phyloP scores from a whole-genome alignment of 2,113 vertebrate genomes.

The Megaptera novaeangliae region DNA sequence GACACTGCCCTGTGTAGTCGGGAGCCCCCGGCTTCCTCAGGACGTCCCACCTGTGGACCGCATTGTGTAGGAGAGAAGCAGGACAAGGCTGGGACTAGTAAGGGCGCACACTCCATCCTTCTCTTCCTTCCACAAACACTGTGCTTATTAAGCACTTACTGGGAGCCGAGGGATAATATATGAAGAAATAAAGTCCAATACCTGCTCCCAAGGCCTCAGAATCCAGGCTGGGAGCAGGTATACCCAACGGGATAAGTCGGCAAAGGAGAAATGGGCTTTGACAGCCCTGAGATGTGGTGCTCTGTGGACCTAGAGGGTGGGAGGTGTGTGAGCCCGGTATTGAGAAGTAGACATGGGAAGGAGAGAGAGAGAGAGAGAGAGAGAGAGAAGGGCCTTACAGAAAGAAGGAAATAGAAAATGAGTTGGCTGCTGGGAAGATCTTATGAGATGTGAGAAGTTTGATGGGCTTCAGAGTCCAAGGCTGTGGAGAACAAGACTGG shows the following conservation, averaged over 20 bases:
- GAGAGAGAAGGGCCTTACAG: no score
- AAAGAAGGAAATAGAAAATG: not conserved
- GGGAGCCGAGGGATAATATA: not conserved
- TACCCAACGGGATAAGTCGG: not conserved
- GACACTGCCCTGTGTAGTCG: not conserved
- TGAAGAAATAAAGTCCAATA: not conserved
- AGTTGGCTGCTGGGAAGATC: not conserved
- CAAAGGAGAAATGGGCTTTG: not conserved
- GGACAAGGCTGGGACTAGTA: not conserved
- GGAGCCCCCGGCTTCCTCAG: no score
- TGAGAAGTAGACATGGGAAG: no score
- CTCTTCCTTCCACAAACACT: not conserved
- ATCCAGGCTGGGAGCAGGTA: not conserved
- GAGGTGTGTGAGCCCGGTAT: not conserved
- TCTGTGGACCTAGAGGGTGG: rapidly evolving
- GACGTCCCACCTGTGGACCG: rapidly evolving
- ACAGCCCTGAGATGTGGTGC: not conserved
- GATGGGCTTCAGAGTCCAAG: not conserved
- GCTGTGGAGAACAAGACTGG: not conserved
- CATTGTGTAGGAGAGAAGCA: not conserved
- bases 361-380: not conserved
- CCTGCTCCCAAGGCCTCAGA: not conserved
- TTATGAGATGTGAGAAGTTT: not conserved
- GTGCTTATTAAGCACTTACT: not conserved
- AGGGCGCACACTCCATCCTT: not conserved